A percentile compares a stretch with the other conserved stretches of the same genome.
These are phyloP conservation scores for Agrilus mali DNA, from an alignment of 2,888 invertebrate genomes.

Conservation along the genomic window DNA sequence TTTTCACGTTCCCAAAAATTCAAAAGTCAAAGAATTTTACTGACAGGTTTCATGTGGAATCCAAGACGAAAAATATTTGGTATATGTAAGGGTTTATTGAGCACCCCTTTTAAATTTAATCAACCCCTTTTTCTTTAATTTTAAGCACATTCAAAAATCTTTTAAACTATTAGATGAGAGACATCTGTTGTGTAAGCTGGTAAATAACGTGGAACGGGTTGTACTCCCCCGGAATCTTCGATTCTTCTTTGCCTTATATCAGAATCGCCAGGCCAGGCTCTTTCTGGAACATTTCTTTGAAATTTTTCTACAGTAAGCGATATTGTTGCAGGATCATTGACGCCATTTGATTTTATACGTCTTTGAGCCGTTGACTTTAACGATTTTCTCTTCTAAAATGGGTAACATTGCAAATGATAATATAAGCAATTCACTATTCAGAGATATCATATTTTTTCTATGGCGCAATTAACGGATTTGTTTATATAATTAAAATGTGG, in stretches of 20 bases:
- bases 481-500: no score
- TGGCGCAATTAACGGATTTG: no score
- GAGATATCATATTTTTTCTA: no score
- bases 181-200: constrained; percentile 71
- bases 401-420: not conserved
- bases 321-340: constrained; percentile 67
- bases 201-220: constrained; percentile 55
- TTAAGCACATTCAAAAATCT: not conserved
- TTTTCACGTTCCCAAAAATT: no score
- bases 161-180: constrained; percentile 64
- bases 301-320: constrained; percentile 64
- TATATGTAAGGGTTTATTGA: no score
- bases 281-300: constrained; percentile 39
- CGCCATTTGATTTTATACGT: constrained; percentile 65
- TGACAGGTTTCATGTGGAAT: no score
- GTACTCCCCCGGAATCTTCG: constrained; percentile 40
- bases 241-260: constrained; percentile 52
- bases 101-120: no score
- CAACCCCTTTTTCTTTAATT: no score
- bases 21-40: no score
- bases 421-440: no score
- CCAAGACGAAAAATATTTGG: no score
- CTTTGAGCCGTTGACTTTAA: constrained; percentile 69
- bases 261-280: constrained; percentile 53
- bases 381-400: constrained; percentile 73